Conservation (phyloP, 2,888 invertebrate species). For the Spodoptera exigua region DNA sequence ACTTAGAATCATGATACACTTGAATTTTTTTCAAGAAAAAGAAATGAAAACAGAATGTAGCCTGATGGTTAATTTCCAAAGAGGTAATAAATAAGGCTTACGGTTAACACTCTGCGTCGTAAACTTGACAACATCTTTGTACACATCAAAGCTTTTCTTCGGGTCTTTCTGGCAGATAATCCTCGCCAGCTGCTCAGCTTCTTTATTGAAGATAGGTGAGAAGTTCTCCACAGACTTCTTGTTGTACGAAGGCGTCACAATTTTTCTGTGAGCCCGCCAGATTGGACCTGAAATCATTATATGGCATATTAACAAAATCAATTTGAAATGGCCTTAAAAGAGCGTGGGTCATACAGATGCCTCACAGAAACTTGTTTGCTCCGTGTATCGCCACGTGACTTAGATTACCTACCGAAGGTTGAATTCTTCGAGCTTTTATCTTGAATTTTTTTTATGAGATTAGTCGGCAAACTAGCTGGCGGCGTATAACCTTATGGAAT, state of each 20-base stretch:
- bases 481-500: too few species aligned
- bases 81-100: constrained; percentile 68
- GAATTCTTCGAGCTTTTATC: too few species aligned
- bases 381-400: too few species aligned
- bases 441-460: too few species aligned
- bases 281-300: constrained; percentile 66
- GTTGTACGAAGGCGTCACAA: constrained; percentile 78
- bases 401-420: too few species aligned
- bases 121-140: constrained; percentile 68
- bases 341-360: too few species aligned
- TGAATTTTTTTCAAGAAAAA: neutral
- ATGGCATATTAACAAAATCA: neutral
- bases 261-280: constrained; percentile 78
- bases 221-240: constrained; percentile 73
- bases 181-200: constrained; percentile 65
- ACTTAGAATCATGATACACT: too few species aligned
- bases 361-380: too few species aligned
- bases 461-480: too few species aligned
- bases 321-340: neutral
- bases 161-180: constrained; percentile 63
- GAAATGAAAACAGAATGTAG: too few species aligned
- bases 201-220: constrained; percentile 69
- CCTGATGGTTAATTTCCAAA: too few species aligned
- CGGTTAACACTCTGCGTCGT: constrained; percentile 81
- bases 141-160: constrained; percentile 66